Evolutionary conservation across 2,888 invertebrate species (phyloP).

Genomic region (Amphipoea lucens): DNA sequence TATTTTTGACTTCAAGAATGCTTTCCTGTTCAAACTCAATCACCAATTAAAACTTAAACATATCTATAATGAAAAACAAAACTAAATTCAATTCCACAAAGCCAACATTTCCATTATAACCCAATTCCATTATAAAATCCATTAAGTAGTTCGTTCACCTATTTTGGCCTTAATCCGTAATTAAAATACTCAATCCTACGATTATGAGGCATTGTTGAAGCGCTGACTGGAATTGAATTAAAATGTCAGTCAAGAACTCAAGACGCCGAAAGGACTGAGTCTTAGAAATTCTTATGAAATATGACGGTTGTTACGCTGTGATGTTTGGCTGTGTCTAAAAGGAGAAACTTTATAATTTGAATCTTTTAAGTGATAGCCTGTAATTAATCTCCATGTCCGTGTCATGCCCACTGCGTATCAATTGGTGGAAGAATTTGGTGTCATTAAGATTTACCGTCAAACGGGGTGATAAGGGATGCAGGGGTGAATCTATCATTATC

Average conservation of each 20-base stretch:
- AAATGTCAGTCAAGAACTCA: slow-evolving; percentile 41
- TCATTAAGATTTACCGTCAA: no score
- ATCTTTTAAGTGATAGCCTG: background rate
- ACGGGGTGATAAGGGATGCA: no score
- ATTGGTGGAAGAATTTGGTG: background rate
- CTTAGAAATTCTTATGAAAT: slow-evolving; percentile 17
- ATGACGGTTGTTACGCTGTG: background rate
- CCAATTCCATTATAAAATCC: slow-evolving; percentile 53
- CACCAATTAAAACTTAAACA: slow-evolving; percentile 18
- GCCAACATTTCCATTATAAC: slow-evolving; percentile 47
- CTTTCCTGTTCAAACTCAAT: slow-evolving; percentile 2
- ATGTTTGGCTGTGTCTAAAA: background rate
- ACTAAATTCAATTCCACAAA: slow-evolving; percentile 19
- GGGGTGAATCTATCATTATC: no score
- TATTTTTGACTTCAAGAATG: background rate
- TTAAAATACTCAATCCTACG: slow-evolving; percentile 61
- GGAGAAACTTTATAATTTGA: background rate
- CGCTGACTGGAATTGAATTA: slow-evolving; percentile 58
- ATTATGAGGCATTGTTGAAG: slow-evolving; percentile 59
- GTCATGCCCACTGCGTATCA: no score
- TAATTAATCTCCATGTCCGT: background rate
- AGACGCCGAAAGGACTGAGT: slow-evolving; percentile 8
- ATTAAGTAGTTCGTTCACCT: slow-evolving; percentile 47
- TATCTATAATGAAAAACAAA: slow-evolving; percentile 1
- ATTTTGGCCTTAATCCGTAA: slow-evolving; percentile 53